Base-by-base conservation (phyloP, 2,797 vertebrate species). In the Sylvia borin region DNA sequence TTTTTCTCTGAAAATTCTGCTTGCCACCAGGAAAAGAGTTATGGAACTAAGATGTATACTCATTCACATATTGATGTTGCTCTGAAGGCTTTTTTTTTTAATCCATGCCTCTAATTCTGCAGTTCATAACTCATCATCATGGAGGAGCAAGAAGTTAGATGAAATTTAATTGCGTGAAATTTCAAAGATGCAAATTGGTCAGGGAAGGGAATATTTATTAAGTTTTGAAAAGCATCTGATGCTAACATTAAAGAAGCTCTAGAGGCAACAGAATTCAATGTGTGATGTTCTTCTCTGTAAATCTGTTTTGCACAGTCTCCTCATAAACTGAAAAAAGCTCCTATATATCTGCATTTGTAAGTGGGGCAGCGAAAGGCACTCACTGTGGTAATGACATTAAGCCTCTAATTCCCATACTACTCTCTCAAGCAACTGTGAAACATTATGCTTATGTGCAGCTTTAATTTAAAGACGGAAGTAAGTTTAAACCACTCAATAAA, bases 101-200 rank as follows among this genome's bases (percentile, higher is more conserved):
- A 71, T 84, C 14, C 54, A 36, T 88, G 62, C 34, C 45, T 95
- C 89, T 88, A 34, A 92, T 79, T 85, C 60, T 93, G 73, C 38
- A 85, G 71, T 95, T 94, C 60, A 74, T 90, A 93, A 96, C 67
- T 97, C 92, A 91, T 92, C 92, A 90, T 76, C 78, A 51, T n/a
- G 89, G 84, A 95, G 95, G 61, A 91, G 61, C 91, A 86, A 96
- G 57, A 64, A 81, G 72, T 92, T 93, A 82, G 88, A 95, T 81
- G 82, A 92, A 96, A 97, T 79, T 95, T 92, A 97, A 95, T 95
- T 96, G 88, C 66, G 66, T 34, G 53, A 94, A 95, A 96, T 95
- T 92, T 96, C 80, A 93, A 91, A 92, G 68, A 95, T 94, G 81
- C 65, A 96, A 96, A 97, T 97, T 92, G 71, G 51, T 27, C 55